A percentile compares a stretch with the other conserved stretches of the same genome.
Conservation (phyloP, 2,888 invertebrate genomes). For the Arge pagana region DNA sequence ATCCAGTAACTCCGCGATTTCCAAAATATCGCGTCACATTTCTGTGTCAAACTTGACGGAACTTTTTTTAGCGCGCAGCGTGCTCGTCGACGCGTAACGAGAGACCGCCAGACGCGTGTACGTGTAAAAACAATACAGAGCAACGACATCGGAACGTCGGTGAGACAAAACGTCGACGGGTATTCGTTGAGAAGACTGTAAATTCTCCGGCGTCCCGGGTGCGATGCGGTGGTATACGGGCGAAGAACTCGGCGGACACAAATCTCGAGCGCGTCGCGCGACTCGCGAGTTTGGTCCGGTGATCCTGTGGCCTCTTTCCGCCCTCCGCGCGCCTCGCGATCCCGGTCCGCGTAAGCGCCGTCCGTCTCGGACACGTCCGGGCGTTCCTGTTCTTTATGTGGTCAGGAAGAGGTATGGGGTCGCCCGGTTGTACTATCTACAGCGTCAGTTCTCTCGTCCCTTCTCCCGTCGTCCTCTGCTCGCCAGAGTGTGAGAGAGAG, state of each 20-base stretch:
- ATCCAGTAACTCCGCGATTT: no score
- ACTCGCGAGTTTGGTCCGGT: conserved; percentile 13
- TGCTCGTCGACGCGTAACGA: no score
- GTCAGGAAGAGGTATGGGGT: conserved; percentile 46
- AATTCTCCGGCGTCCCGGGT: conserved; percentile 43
- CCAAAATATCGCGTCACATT: no score
- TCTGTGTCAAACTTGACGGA: no score
- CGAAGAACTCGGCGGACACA: conserved; percentile 42
- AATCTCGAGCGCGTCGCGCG: conserved; percentile 35
- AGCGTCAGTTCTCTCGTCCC: conserved; percentile 31
- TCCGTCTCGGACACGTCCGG: conserved; percentile 51
- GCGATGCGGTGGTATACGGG: conserved; percentile 37
- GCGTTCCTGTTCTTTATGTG: conserved; percentile 51
- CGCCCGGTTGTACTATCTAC: conserved; percentile 43
- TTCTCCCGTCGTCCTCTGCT: conserved; percentile 12
- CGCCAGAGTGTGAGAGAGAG: conserved; percentile 25
- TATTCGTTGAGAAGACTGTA: conserved; percentile 17
- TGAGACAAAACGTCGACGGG: background rate
- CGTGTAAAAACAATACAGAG: no score
- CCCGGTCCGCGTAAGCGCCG: conserved; percentile 44
- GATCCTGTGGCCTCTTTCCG: background rate
- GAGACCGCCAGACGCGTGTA: no score
- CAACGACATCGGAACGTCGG: no score
- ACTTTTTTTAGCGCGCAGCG: no score
- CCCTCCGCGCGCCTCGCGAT: conserved; percentile 27